Conservation (phyloP, 2,113 vertebrate species). For the Amphiprion percula region DNA sequence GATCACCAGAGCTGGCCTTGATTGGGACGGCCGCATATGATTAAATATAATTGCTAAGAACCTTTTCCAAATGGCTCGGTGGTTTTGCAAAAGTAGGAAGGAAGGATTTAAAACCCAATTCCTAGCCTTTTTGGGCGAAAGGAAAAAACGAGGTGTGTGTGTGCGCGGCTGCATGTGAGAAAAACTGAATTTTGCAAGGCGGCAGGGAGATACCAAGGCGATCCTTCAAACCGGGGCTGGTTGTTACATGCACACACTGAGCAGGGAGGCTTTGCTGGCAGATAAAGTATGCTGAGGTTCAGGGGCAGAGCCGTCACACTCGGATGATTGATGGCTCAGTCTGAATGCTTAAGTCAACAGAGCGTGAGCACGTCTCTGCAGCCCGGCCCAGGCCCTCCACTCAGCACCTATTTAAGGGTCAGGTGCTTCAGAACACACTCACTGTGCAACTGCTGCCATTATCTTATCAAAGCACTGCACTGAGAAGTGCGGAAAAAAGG, state of each 20-base stretch:
- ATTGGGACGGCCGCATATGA: conserved; percentile 84
- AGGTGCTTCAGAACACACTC: conserved; percentile 79
- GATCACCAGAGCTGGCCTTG: conserved; percentile 80
- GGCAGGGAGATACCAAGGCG: conserved; percentile 22
- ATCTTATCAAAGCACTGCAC: conserved; percentile 77
- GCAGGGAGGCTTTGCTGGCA: conserved; percentile 70
- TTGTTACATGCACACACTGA: conserved; percentile 73
- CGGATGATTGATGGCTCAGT: conserved; percentile 85
- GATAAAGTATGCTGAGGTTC: conserved; percentile 76
- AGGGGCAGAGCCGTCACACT: conserved; percentile 79
- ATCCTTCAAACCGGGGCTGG: conserved; percentile 67
- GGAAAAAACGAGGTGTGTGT: conserved; percentile 38
- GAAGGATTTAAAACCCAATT: conserved; percentile 79
- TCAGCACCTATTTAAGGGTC: conserved; percentile 84
- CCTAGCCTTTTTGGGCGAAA: conserved; percentile 37
- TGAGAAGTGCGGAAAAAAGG: conserved; percentile 6
- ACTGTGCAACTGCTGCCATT: conserved; percentile 71
- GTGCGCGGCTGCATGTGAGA: conserved; percentile 13
- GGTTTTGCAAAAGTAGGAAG: conserved; percentile 75
- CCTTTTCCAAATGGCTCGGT: conserved; percentile 80
- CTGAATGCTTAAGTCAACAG: conserved; percentile 87
- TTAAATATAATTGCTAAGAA: conserved; percentile 86
- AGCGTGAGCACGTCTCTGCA: conserved; percentile 81
- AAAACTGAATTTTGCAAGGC: conserved; percentile 23
- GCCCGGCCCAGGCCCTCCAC: conserved; percentile 68